These are phyloP conservation scores for Neoaliturus tenellus DNA, from an alignment of 2,888 invertebrate species.

Conservation along the genomic window DNA sequence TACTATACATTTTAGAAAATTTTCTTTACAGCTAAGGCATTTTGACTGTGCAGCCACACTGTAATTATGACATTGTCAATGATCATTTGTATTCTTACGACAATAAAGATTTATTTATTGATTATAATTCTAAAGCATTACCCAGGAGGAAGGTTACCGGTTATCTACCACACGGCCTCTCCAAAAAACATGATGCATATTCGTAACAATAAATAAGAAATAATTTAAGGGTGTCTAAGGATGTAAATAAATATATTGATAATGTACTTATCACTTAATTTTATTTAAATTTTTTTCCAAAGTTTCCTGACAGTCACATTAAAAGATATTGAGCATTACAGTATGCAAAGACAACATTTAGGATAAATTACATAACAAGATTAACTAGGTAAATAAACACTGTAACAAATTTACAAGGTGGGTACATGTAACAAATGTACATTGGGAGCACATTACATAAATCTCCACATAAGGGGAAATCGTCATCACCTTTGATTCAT, in stretches of 20 bases:
- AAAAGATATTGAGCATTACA: constrained; percentile 41
- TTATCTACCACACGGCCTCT: no score
- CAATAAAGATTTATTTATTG: no score
- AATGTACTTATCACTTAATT: constrained; percentile 20
- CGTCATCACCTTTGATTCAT: background rate
- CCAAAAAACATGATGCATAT: no score
- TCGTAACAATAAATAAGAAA: no score
- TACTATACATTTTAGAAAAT: no score
- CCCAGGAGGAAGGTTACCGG: no score
- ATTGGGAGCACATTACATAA: background rate
- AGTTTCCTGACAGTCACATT: constrained; percentile 27
- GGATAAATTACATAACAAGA: constrained; percentile 38
- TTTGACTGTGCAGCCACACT: no score
- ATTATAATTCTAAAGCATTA: no score
- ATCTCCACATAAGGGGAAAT: background rate
- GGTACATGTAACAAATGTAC: background rate
- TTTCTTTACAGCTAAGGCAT: no score
- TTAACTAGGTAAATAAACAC: background rate
- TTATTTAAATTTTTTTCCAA: constrained; percentile 16
- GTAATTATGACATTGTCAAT: no score
- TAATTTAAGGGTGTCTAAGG: no score
- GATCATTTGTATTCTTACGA: no score
- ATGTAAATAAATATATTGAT: background rate
- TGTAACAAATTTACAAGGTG: constrained; percentile 6
- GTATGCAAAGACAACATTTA: constrained; percentile 49